These are phyloP conservation scores for Chrysemys picta DNA, from an alignment of 2,113 vertebrate genomes.

Conservation along the genomic window DNA sequence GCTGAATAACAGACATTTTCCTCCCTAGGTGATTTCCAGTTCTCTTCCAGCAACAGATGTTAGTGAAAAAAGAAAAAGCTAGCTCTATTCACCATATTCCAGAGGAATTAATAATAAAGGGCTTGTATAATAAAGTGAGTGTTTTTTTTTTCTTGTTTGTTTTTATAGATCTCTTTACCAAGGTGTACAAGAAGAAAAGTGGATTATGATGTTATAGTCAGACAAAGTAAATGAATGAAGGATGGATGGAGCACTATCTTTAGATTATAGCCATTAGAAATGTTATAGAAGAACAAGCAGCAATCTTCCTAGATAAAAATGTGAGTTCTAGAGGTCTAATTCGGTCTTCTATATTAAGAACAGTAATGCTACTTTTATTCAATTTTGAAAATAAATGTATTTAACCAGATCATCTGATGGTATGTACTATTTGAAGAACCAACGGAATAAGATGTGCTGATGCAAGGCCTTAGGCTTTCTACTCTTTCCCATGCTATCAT, in stretches of 20 bases:
- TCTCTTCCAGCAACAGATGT: neutral
- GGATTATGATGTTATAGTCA: neutral
- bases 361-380: neutral
- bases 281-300: neutral
- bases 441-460: neutral
- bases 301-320: neutral
- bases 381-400: neutral
- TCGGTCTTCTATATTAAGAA: slow-evolving; percentile 27
- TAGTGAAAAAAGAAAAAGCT: neutral
- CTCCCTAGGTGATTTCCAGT: neutral
- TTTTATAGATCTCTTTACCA: neutral
- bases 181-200: neutral
- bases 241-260: neutral
- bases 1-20: neutral
- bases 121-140: neutral
- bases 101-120: neutral
- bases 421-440: neutral
- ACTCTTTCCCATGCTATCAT: neutral
- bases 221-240: slow-evolving; percentile 10
- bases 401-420: neutral
- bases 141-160: neutral
- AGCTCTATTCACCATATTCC: neutral
- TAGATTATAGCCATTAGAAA: neutral
- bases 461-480: neutral
- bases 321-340: neutral